Evolutionary conservation across 64 coral and sea anemone genomes (phyloP), one percentile per base, ranked within the genome.

Genomic region (Acropora tenuis): DNA sequence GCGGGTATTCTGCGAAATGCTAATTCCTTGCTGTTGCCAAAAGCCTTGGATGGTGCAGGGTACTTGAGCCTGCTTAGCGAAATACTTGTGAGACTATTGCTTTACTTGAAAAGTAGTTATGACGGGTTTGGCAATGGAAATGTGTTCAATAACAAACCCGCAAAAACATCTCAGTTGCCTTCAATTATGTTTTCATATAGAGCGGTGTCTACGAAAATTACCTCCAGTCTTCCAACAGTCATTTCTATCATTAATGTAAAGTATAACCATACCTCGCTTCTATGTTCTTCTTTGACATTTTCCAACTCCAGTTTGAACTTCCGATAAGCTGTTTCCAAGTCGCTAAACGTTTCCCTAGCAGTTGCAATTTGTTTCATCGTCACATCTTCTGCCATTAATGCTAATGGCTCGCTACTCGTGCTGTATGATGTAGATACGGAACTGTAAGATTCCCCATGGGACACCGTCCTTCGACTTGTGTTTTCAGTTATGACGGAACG

Each of bases 221-320:
- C 71, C 45, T 16, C n/a, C n/a, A 76, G 1, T 6, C 8, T 9
- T 59, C 0, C 47, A 16, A 19, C 85, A 55, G 43, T 11, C 3
- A 73, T 52, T 41, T 74, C 12, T 61, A 7, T 2, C 6, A 41
- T 17, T 16, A 86, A 42, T 63, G 3, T 69, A 65, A 65, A 50
- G 13, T 44, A 57, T 44, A 87, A 18, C 18, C 88, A 69, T 88
- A 97, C 95, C 95, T 97, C 95, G n/a, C 82, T 93, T 59, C 91
- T 74, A 71, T 97, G 92, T 68, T 94, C 95, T 53, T 92, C 95
- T 19, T 93, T 90, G 2, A 97, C 49, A 15, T 88, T 89, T 78
- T 97, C 95, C 68, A 97, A 52, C 50, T 97, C 95, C 20, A 83
- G 77, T 44, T 97, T 97, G 71, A 97, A 97, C 71, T 97, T 97